These are phyloP conservation scores for Gila orcuttii DNA, from an alignment of 2,113 vertebrate species.

Conservation along the genomic window DNA sequence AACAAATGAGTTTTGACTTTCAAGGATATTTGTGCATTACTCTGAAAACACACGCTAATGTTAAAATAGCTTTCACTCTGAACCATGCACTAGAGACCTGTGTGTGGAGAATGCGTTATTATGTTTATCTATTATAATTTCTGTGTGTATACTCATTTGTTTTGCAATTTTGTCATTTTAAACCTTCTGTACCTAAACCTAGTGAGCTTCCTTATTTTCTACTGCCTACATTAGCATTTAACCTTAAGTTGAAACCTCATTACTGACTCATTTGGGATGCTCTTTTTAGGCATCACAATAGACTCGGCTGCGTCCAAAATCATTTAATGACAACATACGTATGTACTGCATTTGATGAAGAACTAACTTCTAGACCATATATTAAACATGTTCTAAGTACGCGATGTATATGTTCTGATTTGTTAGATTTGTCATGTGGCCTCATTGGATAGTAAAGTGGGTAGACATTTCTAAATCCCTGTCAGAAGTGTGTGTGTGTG, in stretches of 20 bases:
- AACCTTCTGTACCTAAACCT: not conserved
- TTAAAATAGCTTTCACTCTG: constrained; percentile 80
- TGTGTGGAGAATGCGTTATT: not conserved
- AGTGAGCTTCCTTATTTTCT: not conserved
- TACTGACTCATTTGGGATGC: not conserved
- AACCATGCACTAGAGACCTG: constrained; percentile 25
- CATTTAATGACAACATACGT: not conserved
- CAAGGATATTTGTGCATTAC: constrained; percentile 77
- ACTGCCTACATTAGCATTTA: not conserved
- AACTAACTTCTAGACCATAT: not conserved
- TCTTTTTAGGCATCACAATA: not conserved
- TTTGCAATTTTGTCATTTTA: not conserved
- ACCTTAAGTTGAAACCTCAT: not conserved
- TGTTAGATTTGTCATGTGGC: not conserved
- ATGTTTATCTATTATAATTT: not conserved
- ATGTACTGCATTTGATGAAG: not conserved
- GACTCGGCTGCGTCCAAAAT: not conserved
- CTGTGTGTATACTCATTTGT: not conserved
- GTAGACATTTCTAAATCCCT: not conserved
- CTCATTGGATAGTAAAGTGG: not conserved
- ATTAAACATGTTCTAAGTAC: not conserved
- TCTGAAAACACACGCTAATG: constrained; percentile 75
- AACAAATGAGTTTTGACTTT: constrained; percentile 81
- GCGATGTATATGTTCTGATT: not conserved
- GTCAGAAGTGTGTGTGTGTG: not conserved